These are phyloP conservation scores for Leucophora obtusa DNA, from an alignment of 2,888 invertebrate genomes.

Conservation along the genomic window DNA sequence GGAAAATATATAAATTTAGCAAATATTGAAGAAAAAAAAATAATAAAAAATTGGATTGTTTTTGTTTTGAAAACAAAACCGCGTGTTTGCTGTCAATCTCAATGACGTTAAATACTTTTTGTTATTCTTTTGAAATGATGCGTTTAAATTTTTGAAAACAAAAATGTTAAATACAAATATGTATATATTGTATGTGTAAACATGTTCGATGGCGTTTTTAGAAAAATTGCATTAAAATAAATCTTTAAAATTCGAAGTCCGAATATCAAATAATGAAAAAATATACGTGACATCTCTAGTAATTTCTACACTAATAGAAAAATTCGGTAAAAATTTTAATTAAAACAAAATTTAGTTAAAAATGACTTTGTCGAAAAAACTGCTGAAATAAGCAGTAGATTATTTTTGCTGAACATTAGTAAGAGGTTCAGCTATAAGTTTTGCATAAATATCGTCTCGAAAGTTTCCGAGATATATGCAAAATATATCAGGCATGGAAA, in stretches of 20 bases:
- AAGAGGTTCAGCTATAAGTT: no score
- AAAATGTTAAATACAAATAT: neutral
- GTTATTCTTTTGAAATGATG: neutral
- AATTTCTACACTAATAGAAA: no score
- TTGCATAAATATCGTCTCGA: no score
- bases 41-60: neutral
- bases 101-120: constrained; percentile 29
- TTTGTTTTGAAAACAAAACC: constrained; percentile 33
- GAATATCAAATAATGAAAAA: no score
- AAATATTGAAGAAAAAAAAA: neutral
- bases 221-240: neutral
- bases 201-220: neutral
- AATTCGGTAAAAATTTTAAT: no score
- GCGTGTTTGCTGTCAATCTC: constrained; percentile 32
- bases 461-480: no score
- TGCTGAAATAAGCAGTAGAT: no score
- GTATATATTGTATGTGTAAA: neutral
- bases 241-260: neutral
- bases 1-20: neutral
- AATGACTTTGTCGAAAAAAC: no score
- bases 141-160: neutral
- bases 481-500: no score
- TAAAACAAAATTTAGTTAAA: no score
- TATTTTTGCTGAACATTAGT: no score
- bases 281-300: no score